These are phyloP conservation scores for Brachionus rubens DNA, from an alignment of 1,140 invertebrate genomes.

Conservation along the genomic window DNA sequence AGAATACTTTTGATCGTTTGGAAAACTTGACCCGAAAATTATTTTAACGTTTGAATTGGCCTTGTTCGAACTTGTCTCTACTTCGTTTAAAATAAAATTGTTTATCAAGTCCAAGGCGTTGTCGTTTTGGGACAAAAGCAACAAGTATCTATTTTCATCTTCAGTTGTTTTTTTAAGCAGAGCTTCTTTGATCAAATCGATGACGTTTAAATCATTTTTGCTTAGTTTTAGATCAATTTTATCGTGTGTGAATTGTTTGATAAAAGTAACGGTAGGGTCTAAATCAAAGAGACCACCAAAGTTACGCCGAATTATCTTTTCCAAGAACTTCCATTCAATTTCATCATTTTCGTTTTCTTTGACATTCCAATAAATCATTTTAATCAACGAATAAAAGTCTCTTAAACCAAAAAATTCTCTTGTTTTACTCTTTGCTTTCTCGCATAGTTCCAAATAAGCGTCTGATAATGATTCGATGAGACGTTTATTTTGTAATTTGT, in stretches of 20 bases:
- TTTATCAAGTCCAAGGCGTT: conserved; percentile 42
- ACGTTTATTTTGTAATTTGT: conserved; percentile 41
- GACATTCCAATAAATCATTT: conserved; percentile 53
- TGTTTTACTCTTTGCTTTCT: conserved; percentile 48
- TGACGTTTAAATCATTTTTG: conserved; percentile 46
- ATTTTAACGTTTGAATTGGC: conserved; percentile 37
- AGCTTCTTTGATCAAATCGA: conserved; percentile 40
- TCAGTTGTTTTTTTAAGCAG: conserved; percentile 13
- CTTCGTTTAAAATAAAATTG: conserved; percentile 24
- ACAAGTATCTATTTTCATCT: conserved; percentile 48
- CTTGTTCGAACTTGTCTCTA: neutral
- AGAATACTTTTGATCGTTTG: conserved; percentile 43
- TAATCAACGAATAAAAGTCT: conserved; percentile 58
- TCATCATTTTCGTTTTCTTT: conserved; percentile 42
- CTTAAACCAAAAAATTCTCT: conserved; percentile 58
- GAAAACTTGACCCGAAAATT: conserved; percentile 38
- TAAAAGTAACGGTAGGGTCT: conserved; percentile 51
- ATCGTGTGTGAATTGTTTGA: conserved; percentile 8
- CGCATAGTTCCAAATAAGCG: conserved; percentile 52
- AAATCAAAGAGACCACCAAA: conserved; percentile 52
- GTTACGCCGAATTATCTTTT: conserved; percentile 52
- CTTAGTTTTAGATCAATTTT: neutral
- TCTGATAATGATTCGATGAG: conserved; percentile 49
- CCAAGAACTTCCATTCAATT: conserved; percentile 50
- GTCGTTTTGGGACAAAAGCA: conserved; percentile 28